Base-by-base conservation (phyloP, 2,797 vertebrate genomes). In the Lagodon rhomboides region DNA sequence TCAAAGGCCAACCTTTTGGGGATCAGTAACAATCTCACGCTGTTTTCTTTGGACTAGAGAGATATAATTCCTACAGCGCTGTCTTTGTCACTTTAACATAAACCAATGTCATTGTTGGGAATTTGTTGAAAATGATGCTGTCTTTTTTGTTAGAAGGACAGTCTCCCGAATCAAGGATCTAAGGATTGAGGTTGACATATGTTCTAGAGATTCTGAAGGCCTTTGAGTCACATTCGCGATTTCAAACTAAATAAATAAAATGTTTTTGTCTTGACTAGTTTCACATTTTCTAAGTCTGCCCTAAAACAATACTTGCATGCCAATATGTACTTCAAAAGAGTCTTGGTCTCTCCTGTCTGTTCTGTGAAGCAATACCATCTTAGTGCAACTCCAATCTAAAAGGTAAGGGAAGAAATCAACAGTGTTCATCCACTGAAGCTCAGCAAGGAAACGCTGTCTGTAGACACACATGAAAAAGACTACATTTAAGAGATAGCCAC, bases 81-180 rank as follows among this genome's bases (percentile, higher is more conserved):
- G 68, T 68, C 44, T 68, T 43, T 65, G 8, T 55, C 11, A 12
- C 38, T 18, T 65, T 18, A 59, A 50, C 10, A 38, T 47, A 60
- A 53, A 56, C n/a, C 34, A 38, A 38, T 11, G 38, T 38, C 38
- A 27, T 22, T 44, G 4, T 38, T 20, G 22, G 22, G 12, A 13
- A 58, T 58, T 56, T 56, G 11, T 17, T 55, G 9, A 69, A 63
- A 47, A 1, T 15, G 15, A 61, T 27, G 44, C 30, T 58, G 25
- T 46, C 2, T 1, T 22, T 61, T 50, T 18, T 61, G 7, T 49
- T 34, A 3, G 16, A 38, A 61, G 13, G 25, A 20, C 34, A 38
- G 11, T 16, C 16, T 16, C 17, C 46, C 6, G 17, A 17, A 47
- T 38, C 9, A 10, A 38, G 38, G 38, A 38, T 38, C 38, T 38